phyloP scores from a whole-genome alignment of 2,797 vertebrate genomes.

The Acipenser ruthenus region DNA sequence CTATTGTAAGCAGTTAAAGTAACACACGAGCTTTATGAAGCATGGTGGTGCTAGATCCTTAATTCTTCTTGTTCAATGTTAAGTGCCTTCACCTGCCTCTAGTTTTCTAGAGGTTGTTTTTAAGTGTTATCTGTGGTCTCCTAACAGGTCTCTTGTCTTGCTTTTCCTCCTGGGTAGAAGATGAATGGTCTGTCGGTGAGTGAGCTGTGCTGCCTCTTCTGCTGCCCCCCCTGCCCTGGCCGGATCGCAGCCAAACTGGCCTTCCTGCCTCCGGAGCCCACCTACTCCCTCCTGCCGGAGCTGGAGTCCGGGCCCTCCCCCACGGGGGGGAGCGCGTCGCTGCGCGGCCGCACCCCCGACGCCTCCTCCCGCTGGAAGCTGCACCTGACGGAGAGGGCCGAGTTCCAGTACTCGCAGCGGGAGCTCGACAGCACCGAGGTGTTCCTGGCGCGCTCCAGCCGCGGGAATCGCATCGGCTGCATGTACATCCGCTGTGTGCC shows the following conservation, averaged over 20 bases:
- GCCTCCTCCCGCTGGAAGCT: conserved; percentile 74
- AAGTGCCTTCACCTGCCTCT: neutral
- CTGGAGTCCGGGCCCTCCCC: conserved; percentile 51
- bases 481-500: conserved; percentile 95
- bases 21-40: neutral
- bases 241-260: conserved; percentile 92
- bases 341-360: conserved; percentile 31
- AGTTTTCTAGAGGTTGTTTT: conserved; percentile 17
- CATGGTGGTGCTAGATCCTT: neutral
- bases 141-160: conserved; percentile 31
- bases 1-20: too few species aligned
- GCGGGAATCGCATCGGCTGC: conserved; percentile 83
- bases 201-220: conserved; percentile 95
- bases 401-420: conserved; percentile 90
- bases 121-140: conserved; percentile 23
- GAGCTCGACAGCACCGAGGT: conserved; percentile 89
- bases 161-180: conserved; percentile 37
- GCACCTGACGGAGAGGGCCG: conserved; percentile 81
- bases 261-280: conserved; percentile 89
- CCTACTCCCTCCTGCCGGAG: conserved; percentile 78
- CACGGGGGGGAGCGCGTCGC: conserved; percentile 17
- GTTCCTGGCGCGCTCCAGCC: conserved; percentile 81
- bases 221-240: conserved; percentile 90
- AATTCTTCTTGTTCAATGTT: neutral
- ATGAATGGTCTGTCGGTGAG: conserved; percentile 94